Evolutionary conservation across 2,888 invertebrate species (phyloP).

Genomic region (Perdita meconis): DNA sequence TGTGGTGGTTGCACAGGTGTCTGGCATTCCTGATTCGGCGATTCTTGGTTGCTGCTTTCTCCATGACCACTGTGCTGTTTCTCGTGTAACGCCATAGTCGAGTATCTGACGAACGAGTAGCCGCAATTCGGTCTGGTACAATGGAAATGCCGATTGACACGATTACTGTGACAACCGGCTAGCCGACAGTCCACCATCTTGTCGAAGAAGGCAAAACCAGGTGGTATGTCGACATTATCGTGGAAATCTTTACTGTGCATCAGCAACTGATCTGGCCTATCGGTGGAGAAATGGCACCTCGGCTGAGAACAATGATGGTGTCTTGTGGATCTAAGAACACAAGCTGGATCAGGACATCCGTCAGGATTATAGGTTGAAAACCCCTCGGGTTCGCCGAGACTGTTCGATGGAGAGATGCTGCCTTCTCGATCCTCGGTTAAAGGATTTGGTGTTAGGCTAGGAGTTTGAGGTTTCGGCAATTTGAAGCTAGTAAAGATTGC

Average conservation of each 20-base stretch:
- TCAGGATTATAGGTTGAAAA: slow-evolving; percentile 81
- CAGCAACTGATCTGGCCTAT: slow-evolving; percentile 90
- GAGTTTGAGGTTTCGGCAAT: slow-evolving; percentile 89
- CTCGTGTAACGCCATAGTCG: slow-evolving; percentile 90
- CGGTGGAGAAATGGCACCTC: slow-evolving; percentile 93
- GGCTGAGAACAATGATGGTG: slow-evolving; percentile 95
- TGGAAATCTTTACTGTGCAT: slow-evolving; percentile 95
- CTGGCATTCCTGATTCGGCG: slow-evolving; percentile 70
- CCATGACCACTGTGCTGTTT: slow-evolving; percentile 85
- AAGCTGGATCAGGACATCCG: slow-evolving; percentile 90
- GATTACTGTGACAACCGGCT: slow-evolving; percentile 88
- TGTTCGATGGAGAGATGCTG: slow-evolving; percentile 81
- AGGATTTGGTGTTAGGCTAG: slow-evolving; percentile 67
- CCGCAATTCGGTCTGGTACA: slow-evolving; percentile 89
- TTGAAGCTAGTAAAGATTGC: slow-evolving; percentile 97
- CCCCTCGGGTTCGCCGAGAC: slow-evolving; percentile 82
- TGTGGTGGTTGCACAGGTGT: slow-evolving; percentile 61
- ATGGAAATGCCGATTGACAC: slow-evolving; percentile 91
- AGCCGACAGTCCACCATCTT: slow-evolving; percentile 89
- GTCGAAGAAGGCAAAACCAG: slow-evolving; percentile 94
- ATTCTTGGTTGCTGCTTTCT: slow-evolving; percentile 40
- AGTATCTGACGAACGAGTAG: slow-evolving; percentile 90
- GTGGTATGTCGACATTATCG: slow-evolving; percentile 91
- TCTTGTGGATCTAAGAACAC: slow-evolving; percentile 88
- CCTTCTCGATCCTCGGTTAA: slow-evolving; percentile 77